phyloP scores from a whole-genome alignment of 2,888 invertebrate species.

The Meghimatium bilineatum region DNA sequence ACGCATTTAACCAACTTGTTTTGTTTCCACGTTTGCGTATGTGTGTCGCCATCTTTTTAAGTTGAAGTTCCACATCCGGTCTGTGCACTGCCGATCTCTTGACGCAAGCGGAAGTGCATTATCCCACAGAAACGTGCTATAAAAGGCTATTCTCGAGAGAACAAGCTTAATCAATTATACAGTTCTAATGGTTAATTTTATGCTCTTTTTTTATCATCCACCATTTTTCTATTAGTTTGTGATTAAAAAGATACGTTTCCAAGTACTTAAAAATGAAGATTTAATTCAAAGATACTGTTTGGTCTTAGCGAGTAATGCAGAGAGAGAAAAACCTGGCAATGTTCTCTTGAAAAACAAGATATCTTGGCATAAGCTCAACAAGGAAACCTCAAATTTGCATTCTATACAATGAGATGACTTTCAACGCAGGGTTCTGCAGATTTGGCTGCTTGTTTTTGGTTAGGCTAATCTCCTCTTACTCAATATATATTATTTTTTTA shows the following conservation, averaged over 20 bases:
- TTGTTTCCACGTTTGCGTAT: constrained; percentile 14
- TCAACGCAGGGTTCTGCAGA: not conserved
- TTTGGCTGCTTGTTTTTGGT: not conserved
- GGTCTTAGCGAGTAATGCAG: not conserved
- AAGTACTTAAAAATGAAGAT: not conserved
- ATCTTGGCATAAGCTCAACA: not conserved
- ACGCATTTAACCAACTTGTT: not conserved
- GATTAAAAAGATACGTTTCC: constrained; percentile 1
- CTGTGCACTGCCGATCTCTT: constrained; percentile 41
- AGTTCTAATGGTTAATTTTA: constrained; percentile 6
- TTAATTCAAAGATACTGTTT: constrained; percentile 1
- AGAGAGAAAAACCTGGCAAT: not conserved
- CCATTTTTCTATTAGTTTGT: not conserved
- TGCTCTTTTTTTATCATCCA: not conserved
- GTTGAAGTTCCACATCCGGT: constrained; percentile 48
- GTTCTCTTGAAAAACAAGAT: not conserved
- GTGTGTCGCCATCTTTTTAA: constrained; percentile 6
- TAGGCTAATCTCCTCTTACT: not conserved
- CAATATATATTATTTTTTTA: not conserved
- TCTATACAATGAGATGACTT: not conserved
- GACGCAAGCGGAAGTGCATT: constrained; percentile 49
- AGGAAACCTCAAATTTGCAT: not conserved
- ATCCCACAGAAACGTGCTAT: constrained; percentile 40
- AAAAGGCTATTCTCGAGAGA: constrained; percentile 4
- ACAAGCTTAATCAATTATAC: constrained; percentile 33